Percentiles rank a stretch among this genome's conserved stretches.
Evolutionary conservation across 2,797 vertebrate genomes (phyloP).

Genomic region (Diplodus sargus): DNA sequence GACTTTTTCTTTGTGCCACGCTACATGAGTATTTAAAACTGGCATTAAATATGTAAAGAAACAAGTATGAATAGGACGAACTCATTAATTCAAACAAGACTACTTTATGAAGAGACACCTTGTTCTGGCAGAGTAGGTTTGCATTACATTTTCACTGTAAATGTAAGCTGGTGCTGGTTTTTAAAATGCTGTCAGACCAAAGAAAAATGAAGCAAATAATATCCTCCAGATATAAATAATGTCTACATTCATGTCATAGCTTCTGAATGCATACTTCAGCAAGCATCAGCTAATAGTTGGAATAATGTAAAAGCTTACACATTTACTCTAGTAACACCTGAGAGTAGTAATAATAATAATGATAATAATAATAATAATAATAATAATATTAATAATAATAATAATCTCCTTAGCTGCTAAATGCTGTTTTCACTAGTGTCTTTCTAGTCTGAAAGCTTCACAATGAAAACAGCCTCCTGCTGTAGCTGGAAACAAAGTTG

Average conservation of each 20-base stretch:
- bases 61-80: no score
- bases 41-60: not conserved
- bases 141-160: not conserved
- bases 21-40: not conserved
- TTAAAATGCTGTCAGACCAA: not conserved
- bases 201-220: not conserved
- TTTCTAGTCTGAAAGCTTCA: no score
- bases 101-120: not conserved
- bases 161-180: not conserved
- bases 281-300: not conserved
- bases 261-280: not conserved
- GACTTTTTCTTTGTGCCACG: not conserved
- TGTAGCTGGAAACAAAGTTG: no score
- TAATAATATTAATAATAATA: no score
- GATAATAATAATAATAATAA: no score
- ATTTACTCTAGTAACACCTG: no score
- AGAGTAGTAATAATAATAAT: no score
- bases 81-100: not conserved
- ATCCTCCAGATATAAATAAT: not conserved
- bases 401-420: not conserved
- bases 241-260: not conserved
- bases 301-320: no score
- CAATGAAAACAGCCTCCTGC: no score
- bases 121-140: not conserved
- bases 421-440: not conserved